Evolutionary conservation across 2,888 invertebrate genomes (phyloP).

Genomic region (Ligdia adustata): DNA sequence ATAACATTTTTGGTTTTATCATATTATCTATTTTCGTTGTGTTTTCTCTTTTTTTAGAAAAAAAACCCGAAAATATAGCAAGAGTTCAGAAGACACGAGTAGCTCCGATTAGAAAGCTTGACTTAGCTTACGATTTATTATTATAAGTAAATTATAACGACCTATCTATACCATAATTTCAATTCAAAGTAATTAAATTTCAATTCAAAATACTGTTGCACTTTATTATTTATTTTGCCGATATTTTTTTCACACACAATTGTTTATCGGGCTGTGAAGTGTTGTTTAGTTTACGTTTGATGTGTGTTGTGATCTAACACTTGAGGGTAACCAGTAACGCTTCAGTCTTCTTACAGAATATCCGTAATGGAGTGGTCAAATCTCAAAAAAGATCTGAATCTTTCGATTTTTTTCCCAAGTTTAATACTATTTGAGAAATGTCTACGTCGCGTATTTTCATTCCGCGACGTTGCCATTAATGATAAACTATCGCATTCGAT

Average conservation of each 20-base stretch:
- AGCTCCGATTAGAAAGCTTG: constrained; percentile 69
- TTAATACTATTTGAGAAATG: too few species aligned
- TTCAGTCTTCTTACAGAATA: too few species aligned
- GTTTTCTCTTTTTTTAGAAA: constrained; percentile 81
- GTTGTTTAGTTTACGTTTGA: constrained; percentile 26
- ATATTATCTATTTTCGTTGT: constrained; percentile 59
- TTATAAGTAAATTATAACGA: constrained; percentile 30
- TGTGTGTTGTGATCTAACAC: constrained; percentile 32
- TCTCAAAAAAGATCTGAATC: too few species aligned
- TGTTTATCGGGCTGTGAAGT: constrained; percentile 32
- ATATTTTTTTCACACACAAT: constrained; percentile 11
- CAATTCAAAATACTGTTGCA: constrained; percentile 14
- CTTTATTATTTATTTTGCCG: constrained; percentile 13
- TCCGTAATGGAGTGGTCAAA: too few species aligned
- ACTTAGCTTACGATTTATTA: constrained; percentile 32
- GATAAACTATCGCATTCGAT: too few species aligned
- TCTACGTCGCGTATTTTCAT: too few species aligned
- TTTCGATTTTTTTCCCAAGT: too few species aligned
- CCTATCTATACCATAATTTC: constrained; percentile 17
- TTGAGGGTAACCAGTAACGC: too few species aligned
- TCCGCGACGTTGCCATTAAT: too few species aligned
- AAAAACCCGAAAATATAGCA: constrained; percentile 78
- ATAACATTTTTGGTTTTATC: constrained; percentile 38
- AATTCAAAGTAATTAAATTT: constrained; percentile 19
- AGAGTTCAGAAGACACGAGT: constrained; percentile 77